phyloP scores from a whole-genome alignment of 2,113 vertebrate genomes.

The Alexandromys fortis region DNA sequence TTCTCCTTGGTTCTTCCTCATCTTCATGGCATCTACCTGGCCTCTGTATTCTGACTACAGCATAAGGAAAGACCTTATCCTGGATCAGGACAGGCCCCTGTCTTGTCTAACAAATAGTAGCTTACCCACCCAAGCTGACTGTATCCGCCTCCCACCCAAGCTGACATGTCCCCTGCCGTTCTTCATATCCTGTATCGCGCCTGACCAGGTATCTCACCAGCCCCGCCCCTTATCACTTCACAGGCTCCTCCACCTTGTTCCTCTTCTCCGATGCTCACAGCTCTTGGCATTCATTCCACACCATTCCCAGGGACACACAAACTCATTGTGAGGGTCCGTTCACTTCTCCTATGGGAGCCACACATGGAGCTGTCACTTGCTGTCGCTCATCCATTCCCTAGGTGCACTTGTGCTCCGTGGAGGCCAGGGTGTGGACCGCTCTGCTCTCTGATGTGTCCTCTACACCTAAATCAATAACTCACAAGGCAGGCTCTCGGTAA shows the following conservation, averaged over 20 bases:
- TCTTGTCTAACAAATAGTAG: neutral
- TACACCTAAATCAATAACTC: neutral
- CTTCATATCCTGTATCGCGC: neutral
- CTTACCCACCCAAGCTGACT: neutral
- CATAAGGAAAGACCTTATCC: neutral
- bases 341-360: neutral
- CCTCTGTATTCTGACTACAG: neutral
- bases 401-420: neutral
- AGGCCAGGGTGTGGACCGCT: neutral
- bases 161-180: too few species aligned
- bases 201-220: neutral
- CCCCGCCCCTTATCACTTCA: neutral
- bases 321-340: neutral
- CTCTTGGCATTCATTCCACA: neutral
- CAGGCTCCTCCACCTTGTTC: too few species aligned
- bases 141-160: neutral
- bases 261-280: neutral
- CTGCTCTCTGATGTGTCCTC: neutral
- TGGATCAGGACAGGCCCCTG: neutral
- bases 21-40: neutral
- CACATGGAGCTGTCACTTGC: neutral
- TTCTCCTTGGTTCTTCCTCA: neutral
- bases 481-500: neutral
- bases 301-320: neutral
- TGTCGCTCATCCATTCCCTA: neutral